Evolutionary conservation across 2,797 vertebrate genomes (phyloP).

Genomic region (Enteromius unitaeniatus): DNA sequence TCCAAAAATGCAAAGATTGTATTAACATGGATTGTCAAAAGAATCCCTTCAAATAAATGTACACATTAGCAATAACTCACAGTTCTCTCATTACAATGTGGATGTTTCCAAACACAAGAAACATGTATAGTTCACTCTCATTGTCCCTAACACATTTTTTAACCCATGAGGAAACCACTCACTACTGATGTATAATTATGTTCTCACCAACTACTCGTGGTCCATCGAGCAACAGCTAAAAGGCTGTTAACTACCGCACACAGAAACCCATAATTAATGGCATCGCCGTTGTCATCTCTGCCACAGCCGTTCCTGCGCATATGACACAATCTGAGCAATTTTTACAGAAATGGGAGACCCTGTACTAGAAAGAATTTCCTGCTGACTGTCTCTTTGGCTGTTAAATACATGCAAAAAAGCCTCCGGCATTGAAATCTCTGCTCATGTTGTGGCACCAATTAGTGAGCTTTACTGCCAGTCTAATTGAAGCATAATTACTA

Average conservation of each 20-base stretch:
- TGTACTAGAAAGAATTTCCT: slow-evolving; percentile 13
- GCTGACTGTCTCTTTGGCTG: slow-evolving; percentile 22
- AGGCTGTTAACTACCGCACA: slow-evolving; percentile 43
- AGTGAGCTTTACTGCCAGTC: slow-evolving; percentile 42
- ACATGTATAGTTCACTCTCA: neutral
- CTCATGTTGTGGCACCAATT: slow-evolving; percentile 43
- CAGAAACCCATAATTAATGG: slow-evolving; percentile 51
- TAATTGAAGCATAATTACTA: slow-evolving; percentile 48
- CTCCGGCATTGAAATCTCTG: slow-evolving; percentile 22
- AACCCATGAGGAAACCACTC: slow-evolving; percentile 16
- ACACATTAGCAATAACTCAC: neutral
- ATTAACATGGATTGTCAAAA: neutral
- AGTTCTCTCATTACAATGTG: neutral
- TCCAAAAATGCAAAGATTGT: neutral
- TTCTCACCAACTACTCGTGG: slow-evolving; percentile 49
- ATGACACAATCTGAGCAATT: slow-evolving; percentile 6
- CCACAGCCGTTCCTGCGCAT: neutral
- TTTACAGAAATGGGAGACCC: slow-evolving; percentile 32
- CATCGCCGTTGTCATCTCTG: slow-evolving; percentile 7
- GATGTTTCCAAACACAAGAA: neutral
- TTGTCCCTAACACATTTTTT: slow-evolving; percentile 25
- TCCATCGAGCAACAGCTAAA: slow-evolving; percentile 44
- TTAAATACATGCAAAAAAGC: slow-evolving; percentile 40
- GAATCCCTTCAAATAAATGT: neutral
- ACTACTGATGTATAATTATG: slow-evolving; percentile 48